A percentile compares a stretch with the other conserved stretches of the same genome.
phyloP scores from a whole-genome alignment of 2,797 vertebrate genomes.

The Cynodonichthys magdalenae region DNA sequence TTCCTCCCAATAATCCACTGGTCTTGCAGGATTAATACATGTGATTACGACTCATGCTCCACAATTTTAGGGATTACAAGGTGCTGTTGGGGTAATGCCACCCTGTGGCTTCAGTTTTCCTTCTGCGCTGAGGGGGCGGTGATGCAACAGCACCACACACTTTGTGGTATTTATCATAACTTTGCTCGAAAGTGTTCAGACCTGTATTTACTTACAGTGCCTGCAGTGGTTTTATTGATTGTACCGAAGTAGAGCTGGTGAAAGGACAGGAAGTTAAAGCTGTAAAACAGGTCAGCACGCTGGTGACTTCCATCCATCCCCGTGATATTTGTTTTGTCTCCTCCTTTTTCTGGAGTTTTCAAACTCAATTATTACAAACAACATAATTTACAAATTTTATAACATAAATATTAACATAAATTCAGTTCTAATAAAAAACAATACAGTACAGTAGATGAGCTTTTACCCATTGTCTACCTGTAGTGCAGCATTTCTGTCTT shows the following conservation, averaged over 20 bases:
- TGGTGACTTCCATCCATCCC: too few relatives aligned
- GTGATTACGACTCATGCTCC: constrained; percentile 53
- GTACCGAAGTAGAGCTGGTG: background rate
- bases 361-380: too few relatives aligned
- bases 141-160: background rate
- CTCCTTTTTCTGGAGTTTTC: too few relatives aligned
- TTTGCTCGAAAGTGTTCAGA: background rate
- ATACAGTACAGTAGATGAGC: too few relatives aligned
- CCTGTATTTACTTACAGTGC: background rate
- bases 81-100: constrained; percentile 23
- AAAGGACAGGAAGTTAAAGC: background rate
- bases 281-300: background rate
- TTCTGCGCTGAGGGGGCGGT: background rate
- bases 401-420: too few relatives aligned
- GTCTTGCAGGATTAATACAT: constrained; percentile 52
- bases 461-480: too few relatives aligned
- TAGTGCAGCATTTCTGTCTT: too few relatives aligned
- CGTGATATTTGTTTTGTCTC: too few relatives aligned
- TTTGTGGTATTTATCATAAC: background rate
- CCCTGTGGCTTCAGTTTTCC: constrained; percentile 10
- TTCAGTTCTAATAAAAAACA: too few relatives aligned
- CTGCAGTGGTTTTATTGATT: too few relatives aligned
- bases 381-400: too few relatives aligned
- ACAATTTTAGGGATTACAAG: constrained; percentile 51
- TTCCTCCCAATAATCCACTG: constrained; percentile 49